Base-by-base conservation (phyloP, 2,888 invertebrate genomes). In the Eristalis tenax region DNA sequence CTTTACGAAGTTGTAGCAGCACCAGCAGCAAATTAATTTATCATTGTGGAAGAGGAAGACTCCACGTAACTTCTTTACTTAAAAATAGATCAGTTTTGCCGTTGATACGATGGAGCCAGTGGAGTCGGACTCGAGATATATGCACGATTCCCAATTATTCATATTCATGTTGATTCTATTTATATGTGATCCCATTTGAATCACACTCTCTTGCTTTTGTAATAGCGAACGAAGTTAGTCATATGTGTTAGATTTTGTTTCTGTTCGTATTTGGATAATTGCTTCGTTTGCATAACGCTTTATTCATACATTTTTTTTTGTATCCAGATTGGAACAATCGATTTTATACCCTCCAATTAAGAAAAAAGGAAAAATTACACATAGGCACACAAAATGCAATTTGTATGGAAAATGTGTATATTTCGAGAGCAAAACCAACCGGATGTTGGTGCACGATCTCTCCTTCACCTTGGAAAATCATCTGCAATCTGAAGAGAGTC, bases 181-280 rank as follows among this genome's bases (percentile, higher is more conserved):
- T 86, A 56, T 86, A 86, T 75, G 83, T 86, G 86, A 83, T 86
- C 86, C 83, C 86, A 86, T 86, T 86, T 40, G 73, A 4, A 71
- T 66, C n/a, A 6, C 32, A 22, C 57, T 66, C 32, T 65, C 26
- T 35, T 32, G 64, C 50, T 82, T 70, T 74, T 75, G 66, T 64
- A 75, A 35, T 28, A 26, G 50, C 64, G 70, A 78, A 86, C 78
- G 78, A 66, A 70, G 83, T 83, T 79, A 86, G 78, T 86, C 86
- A 86, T 86, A 59, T 84, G 70, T 18, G 50, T n/a, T 43, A 50
- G 50, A 43, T 15, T 15, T 4, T 15, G 6, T 15, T 43, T 43
- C 43, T 71, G 65, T 65, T 70, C 26, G 18, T 50, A 8, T 59
- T 56, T 38, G 64, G 59, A 50, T 65, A 68, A 75, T 71, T 79